Percentiles rank a stretch among this genome's conserved stretches.
phyloP scores from a whole-genome alignment of 1,140 invertebrate genomes.

The Drosophila watanabei region DNA sequence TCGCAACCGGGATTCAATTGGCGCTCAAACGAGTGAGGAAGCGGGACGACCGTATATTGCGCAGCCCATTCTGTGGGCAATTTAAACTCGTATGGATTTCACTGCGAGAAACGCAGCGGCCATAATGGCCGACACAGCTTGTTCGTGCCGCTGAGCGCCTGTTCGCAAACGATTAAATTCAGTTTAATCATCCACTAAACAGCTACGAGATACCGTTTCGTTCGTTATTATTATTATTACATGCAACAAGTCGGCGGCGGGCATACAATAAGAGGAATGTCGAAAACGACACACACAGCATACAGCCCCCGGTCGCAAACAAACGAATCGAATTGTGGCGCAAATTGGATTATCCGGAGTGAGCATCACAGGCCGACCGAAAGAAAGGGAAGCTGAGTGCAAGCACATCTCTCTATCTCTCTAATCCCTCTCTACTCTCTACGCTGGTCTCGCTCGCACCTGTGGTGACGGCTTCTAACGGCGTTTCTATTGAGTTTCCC shows the following conservation, averaged over 20 bases:
- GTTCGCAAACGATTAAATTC: conserved; percentile 86
- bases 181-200: conserved; percentile 86
- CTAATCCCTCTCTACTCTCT: conserved; percentile 48
- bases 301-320: conserved; percentile 13
- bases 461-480: conserved; percentile 68
- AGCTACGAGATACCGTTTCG: conserved; percentile 82
- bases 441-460: conserved; percentile 70
- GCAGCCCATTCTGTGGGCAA: conserved; percentile 57
- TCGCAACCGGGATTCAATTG: conserved; percentile 41
- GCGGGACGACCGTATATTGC: conserved; percentile 51
- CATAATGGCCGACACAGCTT: conserved; percentile 41
- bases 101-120: conserved; percentile 62
- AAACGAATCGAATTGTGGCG: conserved; percentile 31
- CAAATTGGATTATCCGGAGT: conserved; percentile 80
- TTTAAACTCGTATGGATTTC: conserved; percentile 75
- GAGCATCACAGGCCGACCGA: conserved; percentile 29
- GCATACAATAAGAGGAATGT: conserved; percentile 49
- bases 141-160: conserved; percentile 71
- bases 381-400: conserved; percentile 23
- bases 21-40: conserved; percentile 30
- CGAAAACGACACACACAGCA: conserved; percentile 38
- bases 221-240: conserved; percentile 85
- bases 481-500: conserved; percentile 82
- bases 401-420: conserved; percentile 36
- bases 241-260: conserved; percentile 67